These are phyloP conservation scores for Eutolmus rufibarbis DNA, from an alignment of 2,888 invertebrate species.

Conservation along the genomic window DNA sequence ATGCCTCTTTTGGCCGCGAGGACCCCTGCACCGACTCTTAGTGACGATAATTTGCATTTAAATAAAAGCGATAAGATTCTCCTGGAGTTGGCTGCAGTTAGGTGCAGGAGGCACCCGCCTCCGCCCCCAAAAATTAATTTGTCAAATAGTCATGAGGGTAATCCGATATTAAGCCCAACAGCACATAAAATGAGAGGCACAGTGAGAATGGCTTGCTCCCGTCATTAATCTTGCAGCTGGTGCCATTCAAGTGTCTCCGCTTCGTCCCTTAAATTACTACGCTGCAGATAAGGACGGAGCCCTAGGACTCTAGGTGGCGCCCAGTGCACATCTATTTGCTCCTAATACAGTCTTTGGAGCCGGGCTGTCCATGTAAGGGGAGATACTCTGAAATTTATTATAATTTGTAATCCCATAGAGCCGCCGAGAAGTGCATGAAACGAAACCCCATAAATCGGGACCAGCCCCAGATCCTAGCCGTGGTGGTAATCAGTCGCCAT, in stretches of 20 bases:
- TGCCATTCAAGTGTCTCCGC: constrained; percentile 31
- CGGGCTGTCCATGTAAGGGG: background rate
- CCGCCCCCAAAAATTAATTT: background rate
- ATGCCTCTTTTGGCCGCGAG: background rate
- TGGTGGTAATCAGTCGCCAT: constrained; percentile 4
- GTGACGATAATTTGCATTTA: background rate
- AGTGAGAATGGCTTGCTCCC: background rate
- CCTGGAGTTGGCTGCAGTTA: background rate
- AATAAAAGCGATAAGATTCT: background rate
- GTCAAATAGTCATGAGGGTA: constrained; percentile 4
- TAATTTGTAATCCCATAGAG: constrained; percentile 15
- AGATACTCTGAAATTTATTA: constrained; percentile 10
- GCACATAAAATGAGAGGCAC: background rate
- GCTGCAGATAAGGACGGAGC: background rate
- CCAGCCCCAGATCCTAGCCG: background rate
- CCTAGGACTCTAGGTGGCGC: background rate
- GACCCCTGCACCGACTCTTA: too few species aligned
- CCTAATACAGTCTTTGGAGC: constrained; percentile 1
- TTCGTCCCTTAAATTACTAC: constrained; percentile 16
- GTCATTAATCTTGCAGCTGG: constrained; percentile 23
- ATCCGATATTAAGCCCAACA: constrained; percentile 1
- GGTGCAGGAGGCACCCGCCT: background rate
- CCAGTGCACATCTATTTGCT: background rate
- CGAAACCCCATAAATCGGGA: constrained; percentile 5
- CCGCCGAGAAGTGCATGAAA: background rate